Base-by-base conservation (phyloP, 2,888 invertebrate genomes). In the Aleiodes leptofemur region DNA sequence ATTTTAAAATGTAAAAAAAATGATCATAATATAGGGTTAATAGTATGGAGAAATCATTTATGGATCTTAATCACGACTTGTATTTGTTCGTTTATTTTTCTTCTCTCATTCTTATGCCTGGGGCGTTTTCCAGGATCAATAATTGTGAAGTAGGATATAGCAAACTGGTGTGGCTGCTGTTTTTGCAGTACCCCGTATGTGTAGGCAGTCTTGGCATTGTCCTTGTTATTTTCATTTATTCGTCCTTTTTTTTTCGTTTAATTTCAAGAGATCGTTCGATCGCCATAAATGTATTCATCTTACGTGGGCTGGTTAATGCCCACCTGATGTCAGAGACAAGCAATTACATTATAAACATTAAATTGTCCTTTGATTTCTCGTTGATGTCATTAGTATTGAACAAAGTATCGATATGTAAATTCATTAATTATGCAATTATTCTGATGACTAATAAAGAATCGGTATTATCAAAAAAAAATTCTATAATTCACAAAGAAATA, bases 291-390 rank as follows among this genome's bases (percentile, higher is more conserved):
- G 80, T 78, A 75, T 61, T 14, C 61, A 69, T 56, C 51, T 59
- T 76, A 76, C 34, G 82, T 81, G 76, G 80, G 80, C 73, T 74
- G 76, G 53, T 72, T 76, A 74, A 78, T 82, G 77, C 80, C 78
- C 80, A 80, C 76, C 77, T 80, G 79, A 84, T 82, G 83, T 83
- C 83, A 75, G 75, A 75, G 71, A 16, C 16, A 23, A 43, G 16
- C 9, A 14, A 61, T 61, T 31, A 38, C 38, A 13, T 29, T 59
- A 31, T 59, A 61, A 14, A 16, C 14, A 61, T 11, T n/a, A 29
- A 29, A 59, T 59, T 59, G 59, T 29, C 7, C 34, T 34, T 3
- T 23, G n/a, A 23, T 59, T 7, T 23, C 16, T 9, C 43, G 43
- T 43, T 43, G 3, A 43, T 43, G 9, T 43, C 43, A 9, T 3